Evolutionary conservation across 2,113 vertebrate species (phyloP), one percentile per base, ranked within the genome.

Genomic region (Toxotes chatareus): DNA sequence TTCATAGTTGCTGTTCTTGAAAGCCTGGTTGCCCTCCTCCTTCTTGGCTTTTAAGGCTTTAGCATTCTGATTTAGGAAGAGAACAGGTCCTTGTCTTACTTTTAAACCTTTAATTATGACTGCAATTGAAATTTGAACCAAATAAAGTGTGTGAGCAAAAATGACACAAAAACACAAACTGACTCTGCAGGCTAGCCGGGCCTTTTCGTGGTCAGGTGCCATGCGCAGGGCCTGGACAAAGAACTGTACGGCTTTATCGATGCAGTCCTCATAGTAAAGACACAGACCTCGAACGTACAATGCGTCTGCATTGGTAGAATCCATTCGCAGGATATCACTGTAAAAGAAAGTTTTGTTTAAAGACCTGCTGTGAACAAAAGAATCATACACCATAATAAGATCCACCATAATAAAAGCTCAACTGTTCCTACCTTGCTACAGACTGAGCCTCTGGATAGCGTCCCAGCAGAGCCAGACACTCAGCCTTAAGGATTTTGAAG

Each of bases 41-140:
- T 99, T 99, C 95, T 99, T 99, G 19, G 97, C 96, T 95, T 98
- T 99, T 75, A 99, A 91, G 42, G 97, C 97, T 96, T 99, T 99
- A 88, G 98, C 97, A 85, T 99, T 98, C 98, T 99, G 89, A 68
- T 69, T 31, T 56, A 36, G 44, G 7, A 76, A 61, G n/a, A 85
- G 11, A 65, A 73, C 0, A 66, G 70, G 16, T 23, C 4, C 2
- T 14, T 1, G 49, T 23, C 31, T 53, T 59, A n/a, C 1, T 61
- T 27, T 27, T 10, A 55, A 44, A 44, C 17, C 47, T 46, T 23
- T 13, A 63, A 5, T 49, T 0, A 40, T 5, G 53, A 9, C 17
- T 51, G 6, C 17, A 16, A 47, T 12, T 19, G 19, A 42, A 9
- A 38, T 17, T 36, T 9, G 9, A n/a, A 9, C 49, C 21, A 27